Evolutionary conservation across 2,888 invertebrate genomes (phyloP).

Genomic region (Carabus problematicus): DNA sequence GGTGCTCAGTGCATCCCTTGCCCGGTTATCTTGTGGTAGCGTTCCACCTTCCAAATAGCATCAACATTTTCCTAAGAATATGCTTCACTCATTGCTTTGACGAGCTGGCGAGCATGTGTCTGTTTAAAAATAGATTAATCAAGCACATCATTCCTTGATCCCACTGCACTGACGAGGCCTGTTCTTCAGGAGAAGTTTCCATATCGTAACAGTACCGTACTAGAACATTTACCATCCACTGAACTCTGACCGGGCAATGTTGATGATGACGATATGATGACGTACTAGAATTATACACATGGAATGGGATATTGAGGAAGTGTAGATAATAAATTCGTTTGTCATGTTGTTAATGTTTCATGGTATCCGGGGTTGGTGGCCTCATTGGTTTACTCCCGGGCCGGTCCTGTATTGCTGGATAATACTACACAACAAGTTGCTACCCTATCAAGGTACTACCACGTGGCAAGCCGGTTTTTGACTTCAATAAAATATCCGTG

Average conservation of each 20-base stretch:
- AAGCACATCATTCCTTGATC: conserved; percentile 6
- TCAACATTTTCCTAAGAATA: conserved; percentile 2
- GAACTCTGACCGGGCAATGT: background rate
- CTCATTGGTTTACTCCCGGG: no score
- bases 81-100: conserved; percentile 9
- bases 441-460: conserved; percentile 29
- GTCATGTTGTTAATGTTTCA: no score
- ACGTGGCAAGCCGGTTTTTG: conserved; percentile 44
- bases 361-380: no score
- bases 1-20: conserved; percentile 12
- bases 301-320: no score
- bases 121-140: conserved; percentile 41
- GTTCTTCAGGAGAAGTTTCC: background rate
- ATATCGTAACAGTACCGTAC: conserved; percentile 1
- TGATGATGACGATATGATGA: background rate
- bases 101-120: conserved; percentile 29
- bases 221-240: background rate
- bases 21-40: background rate
- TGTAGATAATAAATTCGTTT: no score
- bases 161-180: no score
- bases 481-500: conserved; percentile 43
- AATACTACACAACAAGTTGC: conserved; percentile 32
- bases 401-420: no score
- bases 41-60: background rate
- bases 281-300: no score